phyloP scores from a whole-genome alignment of 2,888 invertebrate genomes.

The Desoria tigrina region DNA sequence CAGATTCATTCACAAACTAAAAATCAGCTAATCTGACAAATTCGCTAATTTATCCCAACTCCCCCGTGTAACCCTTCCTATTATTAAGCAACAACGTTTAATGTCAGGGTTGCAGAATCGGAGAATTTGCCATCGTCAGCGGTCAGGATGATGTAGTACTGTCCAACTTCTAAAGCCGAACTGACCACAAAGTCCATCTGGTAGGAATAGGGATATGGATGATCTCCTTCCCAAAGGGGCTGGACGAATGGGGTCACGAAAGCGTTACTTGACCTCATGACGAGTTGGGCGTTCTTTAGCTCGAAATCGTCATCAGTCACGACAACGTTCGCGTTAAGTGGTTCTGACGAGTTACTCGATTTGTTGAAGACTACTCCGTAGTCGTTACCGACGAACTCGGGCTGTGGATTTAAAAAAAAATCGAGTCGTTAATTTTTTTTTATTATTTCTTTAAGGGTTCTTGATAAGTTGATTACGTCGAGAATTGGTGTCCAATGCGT shows the following conservation, averaged over 20 bases:
- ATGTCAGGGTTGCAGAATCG: not conserved
- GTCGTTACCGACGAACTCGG: not conserved
- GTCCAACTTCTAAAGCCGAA: not conserved
- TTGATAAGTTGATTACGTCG: no score
- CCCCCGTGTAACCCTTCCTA: no score
- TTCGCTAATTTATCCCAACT: no score
- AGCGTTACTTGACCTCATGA: slow-evolving; percentile 15
- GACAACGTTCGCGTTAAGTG: not conserved
- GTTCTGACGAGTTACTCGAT: not conserved
- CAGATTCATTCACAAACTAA: no score
- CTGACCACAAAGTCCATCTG: slow-evolving; percentile 6
- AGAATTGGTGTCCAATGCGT: no score
- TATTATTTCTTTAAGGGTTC: no score
- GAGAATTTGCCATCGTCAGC: slow-evolving; percentile 23
- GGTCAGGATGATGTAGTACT: slow-evolving; percentile 11
- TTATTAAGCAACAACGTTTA: slow-evolving; percentile 1
- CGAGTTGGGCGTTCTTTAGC: slow-evolving; percentile 6
- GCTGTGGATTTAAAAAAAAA: not conserved
- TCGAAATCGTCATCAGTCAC: slow-evolving; percentile 15
- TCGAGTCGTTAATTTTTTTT: not conserved
- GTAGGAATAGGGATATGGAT: not conserved
- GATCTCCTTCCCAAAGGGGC: not conserved
- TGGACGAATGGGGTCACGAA: not conserved
- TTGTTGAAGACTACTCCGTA: not conserved
- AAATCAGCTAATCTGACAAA: no score